A percentile compares a stretch with the other conserved stretches of the same genome.
Evolutionary conservation across 2,113 vertebrate species (phyloP).

Genomic region (Donacobius atricapilla): DNA sequence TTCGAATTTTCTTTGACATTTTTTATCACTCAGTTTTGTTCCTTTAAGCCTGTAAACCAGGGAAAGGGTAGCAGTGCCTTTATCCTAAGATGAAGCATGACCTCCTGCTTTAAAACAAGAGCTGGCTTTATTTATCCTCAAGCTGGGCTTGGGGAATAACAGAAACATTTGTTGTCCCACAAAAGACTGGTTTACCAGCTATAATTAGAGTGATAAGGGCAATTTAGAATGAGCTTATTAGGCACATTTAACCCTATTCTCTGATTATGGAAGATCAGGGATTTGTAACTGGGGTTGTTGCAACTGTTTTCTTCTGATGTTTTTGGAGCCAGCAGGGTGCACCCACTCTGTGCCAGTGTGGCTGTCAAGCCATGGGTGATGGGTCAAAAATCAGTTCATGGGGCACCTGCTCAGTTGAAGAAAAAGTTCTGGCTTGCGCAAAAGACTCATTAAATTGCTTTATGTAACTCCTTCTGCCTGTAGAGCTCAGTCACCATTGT

Average conservation of each 20-base stretch:
- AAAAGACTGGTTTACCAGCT: background rate
- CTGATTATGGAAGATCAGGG: background rate
- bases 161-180: conserved; percentile 19
- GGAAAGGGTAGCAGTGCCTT: background rate
- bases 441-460: background rate
- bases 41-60: background rate
- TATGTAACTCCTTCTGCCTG: background rate
- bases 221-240: background rate
- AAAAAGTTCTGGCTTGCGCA: background rate
- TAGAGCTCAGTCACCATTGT: background rate
- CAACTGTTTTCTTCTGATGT: background rate
- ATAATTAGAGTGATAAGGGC: background rate
- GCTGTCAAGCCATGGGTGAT: background rate
- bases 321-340: background rate
- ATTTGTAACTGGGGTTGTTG: background rate
- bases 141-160: background rate
- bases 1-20: background rate
- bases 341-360: background rate
- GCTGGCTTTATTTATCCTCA: background rate
- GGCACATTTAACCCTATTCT: background rate
- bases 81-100: background rate
- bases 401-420: background rate
- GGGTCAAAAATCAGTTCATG: background rate
- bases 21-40: background rate
- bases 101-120: conserved; percentile 11